Conservation (phyloP, 1,140 invertebrate species). For the Drosophila pseudoananassae region DNA sequence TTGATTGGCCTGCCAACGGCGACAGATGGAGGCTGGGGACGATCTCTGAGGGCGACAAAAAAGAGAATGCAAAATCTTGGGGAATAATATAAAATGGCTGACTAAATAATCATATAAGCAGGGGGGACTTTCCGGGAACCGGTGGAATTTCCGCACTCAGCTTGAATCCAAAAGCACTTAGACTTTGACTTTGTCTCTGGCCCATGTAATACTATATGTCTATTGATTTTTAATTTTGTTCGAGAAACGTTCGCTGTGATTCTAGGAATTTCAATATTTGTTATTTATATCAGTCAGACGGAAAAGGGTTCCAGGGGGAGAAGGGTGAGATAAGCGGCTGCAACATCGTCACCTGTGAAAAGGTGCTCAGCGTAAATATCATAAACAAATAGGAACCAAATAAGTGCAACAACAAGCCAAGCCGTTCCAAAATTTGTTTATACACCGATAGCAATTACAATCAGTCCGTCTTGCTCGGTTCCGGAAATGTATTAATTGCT, state of each 20-base stretch:
- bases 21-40: constrained; percentile 3
- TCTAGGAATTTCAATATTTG: constrained; percentile 50
- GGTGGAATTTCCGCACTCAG: constrained; percentile 17
- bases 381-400: constrained; percentile 39
- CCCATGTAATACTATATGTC: constrained; percentile 22
- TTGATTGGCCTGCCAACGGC: constrained; percentile 44
- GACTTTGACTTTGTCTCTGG: constrained; percentile 25
- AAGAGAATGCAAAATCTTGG: constrained; percentile 37
- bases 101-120: constrained; percentile 1
- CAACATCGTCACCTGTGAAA: constrained; percentile 38
- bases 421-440: constrained; percentile 37
- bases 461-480: constrained; percentile 21
- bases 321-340: constrained; percentile 33
- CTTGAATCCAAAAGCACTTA: constrained; percentile 22
- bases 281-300: constrained; percentile 40
- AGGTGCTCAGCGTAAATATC: constrained; percentile 40
- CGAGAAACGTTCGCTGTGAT: constrained; percentile 22
- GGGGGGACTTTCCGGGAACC: constrained; percentile 5
- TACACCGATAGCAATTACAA: constrained; percentile 49
- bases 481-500: constrained; percentile 52
- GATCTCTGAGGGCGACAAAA: not conserved
- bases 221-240: constrained; percentile 31
- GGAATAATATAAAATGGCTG: constrained; percentile 21
- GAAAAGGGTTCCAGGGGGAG: not conserved
- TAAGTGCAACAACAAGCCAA: constrained; percentile 9